Conservation (phyloP, 2,113 vertebrate species). For the Leptobrachium leishanense region DNA sequence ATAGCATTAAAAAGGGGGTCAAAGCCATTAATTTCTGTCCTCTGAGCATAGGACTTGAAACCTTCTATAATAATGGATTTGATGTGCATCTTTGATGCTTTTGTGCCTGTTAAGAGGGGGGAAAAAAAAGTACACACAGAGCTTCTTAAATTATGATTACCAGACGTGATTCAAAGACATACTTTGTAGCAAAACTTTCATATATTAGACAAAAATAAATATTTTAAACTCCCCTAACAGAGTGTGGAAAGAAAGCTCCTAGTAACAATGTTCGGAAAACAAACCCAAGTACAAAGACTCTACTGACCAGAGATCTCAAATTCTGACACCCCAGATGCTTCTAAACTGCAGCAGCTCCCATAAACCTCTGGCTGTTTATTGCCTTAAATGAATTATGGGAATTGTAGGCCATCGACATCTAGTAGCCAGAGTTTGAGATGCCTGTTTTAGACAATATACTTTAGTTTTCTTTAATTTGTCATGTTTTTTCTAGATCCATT, state of each 20-base stretch:
- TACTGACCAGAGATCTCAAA: no score
- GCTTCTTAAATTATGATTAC: not conserved
- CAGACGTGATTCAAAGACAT: not conserved
- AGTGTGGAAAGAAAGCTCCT: not conserved
- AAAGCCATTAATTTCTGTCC: slow-evolving; percentile 85
- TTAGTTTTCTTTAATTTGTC: no score
- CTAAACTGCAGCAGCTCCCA: no score
- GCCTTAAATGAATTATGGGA: no score
- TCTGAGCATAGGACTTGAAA: slow-evolving; percentile 94
- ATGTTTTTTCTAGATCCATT: no score
- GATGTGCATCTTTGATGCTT: slow-evolving; percentile 78
- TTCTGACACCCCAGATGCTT: no score
- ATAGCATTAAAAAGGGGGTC: slow-evolving; percentile 95
- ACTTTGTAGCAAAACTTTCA: not conserved
- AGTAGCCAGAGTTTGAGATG: no score
- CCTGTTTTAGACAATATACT: no score
- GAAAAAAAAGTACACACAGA: not conserved
- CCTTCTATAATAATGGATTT: slow-evolving; percentile 90
- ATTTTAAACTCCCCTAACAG: not conserved
- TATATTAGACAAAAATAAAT: no score
- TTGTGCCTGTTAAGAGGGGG: not conserved
- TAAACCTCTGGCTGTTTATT: no score
- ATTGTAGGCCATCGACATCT: no score
- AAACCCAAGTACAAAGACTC: no score
- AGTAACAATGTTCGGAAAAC: not conserved